Evolutionary conservation across 2,888 invertebrate species (phyloP), one percentile per base, ranked within the genome.

Genomic region (Tridacna gigas): DNA sequence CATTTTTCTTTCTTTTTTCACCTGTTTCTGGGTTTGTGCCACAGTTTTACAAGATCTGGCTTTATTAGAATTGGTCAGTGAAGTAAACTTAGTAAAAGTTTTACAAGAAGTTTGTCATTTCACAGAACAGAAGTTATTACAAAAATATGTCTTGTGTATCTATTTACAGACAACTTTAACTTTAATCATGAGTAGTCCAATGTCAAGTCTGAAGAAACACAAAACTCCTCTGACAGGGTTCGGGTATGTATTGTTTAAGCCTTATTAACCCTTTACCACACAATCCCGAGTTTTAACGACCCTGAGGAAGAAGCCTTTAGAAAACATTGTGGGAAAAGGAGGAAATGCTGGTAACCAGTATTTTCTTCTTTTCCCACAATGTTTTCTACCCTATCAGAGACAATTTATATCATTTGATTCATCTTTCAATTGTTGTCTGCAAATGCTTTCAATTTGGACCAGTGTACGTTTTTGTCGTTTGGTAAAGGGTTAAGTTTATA

Each of bases 181-280:
- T 20, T 56, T 18, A 56, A 56, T 1, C 45, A 92, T 93, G 93
- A 91, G 91, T 75, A 90, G 89, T 28, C 92, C 93, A 66, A 74
- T 92, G 69, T 92, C 92, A 25, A 92, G 91, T 80, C 77, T 93
- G 82, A 91, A 90, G 86, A 92, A 93, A 82, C 90, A 89, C 69
- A 92, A 91, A 67, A 77, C 86, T 20, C 89, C 90, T 18, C 76
- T 91, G 15, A 83, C 69, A 88, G 86, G 60, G 77, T 75, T 83
- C 78, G 90, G 87, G 87, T 89, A 66, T 89, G 90, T 77, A 82
- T 25, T 22, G 9, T 11, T 26, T 26, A 11, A 63, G 11, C 20
- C 15, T 56, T 15, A 56, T 56, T 56, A 51, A 51, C 51, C 51
- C 51, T 51, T 51, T 51, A 11, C 51, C 51, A 13, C 51, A 51